Conservation (phyloP, 2,797 vertebrate species). For the Neosilurus hyrtlii region DNA sequence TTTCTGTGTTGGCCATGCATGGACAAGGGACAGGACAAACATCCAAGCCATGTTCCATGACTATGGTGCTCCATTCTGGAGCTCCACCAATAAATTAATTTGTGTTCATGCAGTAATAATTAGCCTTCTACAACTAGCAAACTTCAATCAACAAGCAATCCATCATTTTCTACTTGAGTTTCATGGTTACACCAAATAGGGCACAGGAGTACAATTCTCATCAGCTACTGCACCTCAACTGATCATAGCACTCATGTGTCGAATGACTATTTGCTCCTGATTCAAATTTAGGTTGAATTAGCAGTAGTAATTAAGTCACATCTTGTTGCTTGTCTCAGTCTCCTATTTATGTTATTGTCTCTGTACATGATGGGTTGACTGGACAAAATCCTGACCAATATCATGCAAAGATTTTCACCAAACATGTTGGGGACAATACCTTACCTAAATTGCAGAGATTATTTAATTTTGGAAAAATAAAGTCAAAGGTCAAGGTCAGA, state of each 20-base stretch:
- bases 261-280: background rate
- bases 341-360: background rate
- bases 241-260: background rate
- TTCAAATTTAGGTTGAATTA: background rate
- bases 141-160: background rate
- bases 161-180: background rate
- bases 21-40: too few species aligned
- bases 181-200: background rate
- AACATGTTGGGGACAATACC: too few species aligned
- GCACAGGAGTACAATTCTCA: background rate
- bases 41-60: too few species aligned
- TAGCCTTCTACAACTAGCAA: background rate
- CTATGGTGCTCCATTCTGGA: too few species aligned
- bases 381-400: too few species aligned
- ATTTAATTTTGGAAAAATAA: too few species aligned
- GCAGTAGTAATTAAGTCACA: background rate
- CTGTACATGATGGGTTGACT: too few species aligned
- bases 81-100: background rate
- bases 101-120: background rate
- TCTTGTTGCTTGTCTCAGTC: background rate
- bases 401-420: too few species aligned
- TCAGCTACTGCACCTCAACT: background rate
- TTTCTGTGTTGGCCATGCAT: too few species aligned
- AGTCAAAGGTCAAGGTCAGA: too few species aligned
- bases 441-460: too few species aligned